phyloP scores from a whole-genome alignment of 2,888 invertebrate genomes.

The Tineola bisselliella region DNA sequence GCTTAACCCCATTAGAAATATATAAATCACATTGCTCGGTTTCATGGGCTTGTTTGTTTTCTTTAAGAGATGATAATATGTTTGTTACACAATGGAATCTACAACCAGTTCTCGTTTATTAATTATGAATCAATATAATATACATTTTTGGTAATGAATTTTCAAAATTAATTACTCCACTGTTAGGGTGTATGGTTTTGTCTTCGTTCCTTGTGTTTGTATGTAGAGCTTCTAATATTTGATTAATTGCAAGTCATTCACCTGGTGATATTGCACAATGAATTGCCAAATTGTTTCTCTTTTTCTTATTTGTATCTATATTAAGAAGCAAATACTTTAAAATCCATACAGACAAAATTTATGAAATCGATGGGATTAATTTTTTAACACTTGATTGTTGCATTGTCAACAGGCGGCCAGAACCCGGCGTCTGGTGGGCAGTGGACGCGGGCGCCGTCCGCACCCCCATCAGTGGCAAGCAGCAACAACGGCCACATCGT shows the following conservation, averaged over 20 bases:
- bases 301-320: neutral
- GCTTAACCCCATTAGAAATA: too few species aligned
- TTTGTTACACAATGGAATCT: too few species aligned
- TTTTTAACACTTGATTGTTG: too few species aligned
- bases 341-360: neutral
- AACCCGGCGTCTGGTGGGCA: constrained; percentile 67
- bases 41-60: too few species aligned
- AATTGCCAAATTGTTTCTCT: neutral
- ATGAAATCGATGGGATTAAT: neutral
- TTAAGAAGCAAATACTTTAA: neutral
- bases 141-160: too few species aligned
- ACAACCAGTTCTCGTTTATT: too few species aligned
- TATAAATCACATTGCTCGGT: too few species aligned
- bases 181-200: neutral
- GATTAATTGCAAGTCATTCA: neutral
- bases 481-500: neutral
- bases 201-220: neutral
- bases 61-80: too few species aligned
- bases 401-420: neutral
- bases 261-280: neutral
- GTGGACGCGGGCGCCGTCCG: constrained; percentile 80
- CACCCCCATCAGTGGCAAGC: constrained; percentile 16
- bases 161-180: too few species aligned
- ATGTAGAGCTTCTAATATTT: neutral
- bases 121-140: too few species aligned